These are phyloP conservation scores for Melipona bicolor DNA, from an alignment of 2,888 invertebrate genomes.

Conservation along the genomic window DNA sequence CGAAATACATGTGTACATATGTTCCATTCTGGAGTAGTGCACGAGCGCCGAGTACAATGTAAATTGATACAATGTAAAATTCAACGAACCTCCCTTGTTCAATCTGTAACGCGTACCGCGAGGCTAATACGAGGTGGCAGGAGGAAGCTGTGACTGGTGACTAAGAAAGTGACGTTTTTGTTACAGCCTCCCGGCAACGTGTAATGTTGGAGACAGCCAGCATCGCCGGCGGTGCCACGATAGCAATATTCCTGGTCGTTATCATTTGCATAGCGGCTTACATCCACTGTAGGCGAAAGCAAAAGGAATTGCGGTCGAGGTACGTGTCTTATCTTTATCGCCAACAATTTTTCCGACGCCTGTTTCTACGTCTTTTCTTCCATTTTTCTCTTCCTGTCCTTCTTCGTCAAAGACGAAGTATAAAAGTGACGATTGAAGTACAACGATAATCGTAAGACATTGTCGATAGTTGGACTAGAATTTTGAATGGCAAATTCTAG, in stretches of 20 bases:
- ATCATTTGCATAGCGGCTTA: constrained; percentile 84
- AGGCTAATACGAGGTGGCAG: constrained; percentile 13
- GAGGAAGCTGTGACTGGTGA: constrained; percentile 9
- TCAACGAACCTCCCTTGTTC: constrained; percentile 17
- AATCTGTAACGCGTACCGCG: constrained; percentile 22
- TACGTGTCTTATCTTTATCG: constrained; percentile 66
- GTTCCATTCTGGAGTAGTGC: background rate
- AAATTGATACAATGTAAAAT: background rate
- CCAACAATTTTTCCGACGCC: background rate
- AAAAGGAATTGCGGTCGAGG: constrained; percentile 83
- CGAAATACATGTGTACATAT: too few species aligned
- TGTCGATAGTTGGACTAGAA: background rate
- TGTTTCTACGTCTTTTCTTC: background rate
- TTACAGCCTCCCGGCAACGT: constrained; percentile 90
- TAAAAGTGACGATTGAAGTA: background rate
- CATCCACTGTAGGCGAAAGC: constrained; percentile 84
- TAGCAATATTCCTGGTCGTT: constrained; percentile 84
- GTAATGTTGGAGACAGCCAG: constrained; percentile 95
- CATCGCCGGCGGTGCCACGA: constrained; percentile 93
- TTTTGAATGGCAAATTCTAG: background rate
- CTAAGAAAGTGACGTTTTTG: constrained; percentile 34
- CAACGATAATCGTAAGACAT: background rate
- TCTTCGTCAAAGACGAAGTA: background rate
- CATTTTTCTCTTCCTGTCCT: background rate
- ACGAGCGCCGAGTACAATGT: background rate